Conservation (phyloP, 2,797 vertebrate genomes). For the Gorsachius magnificus region DNA sequence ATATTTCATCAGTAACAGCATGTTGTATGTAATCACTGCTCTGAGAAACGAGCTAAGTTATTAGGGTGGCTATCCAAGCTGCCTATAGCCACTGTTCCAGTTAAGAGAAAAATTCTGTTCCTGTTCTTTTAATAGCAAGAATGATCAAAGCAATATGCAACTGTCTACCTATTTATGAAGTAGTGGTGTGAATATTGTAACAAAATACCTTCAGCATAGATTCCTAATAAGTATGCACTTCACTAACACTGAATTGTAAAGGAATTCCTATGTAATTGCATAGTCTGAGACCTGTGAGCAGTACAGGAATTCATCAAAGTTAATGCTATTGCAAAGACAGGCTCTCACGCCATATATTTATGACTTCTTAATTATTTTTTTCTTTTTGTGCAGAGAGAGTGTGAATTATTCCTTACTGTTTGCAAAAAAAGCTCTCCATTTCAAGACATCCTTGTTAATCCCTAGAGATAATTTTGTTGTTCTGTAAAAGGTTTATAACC, state of each 20-base stretch:
- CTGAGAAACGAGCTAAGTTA: neutral
- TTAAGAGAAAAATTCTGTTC: neutral
- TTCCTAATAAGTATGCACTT: neutral
- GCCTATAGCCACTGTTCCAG: neutral
- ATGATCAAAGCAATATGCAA: neutral
- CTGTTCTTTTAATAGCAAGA: neutral
- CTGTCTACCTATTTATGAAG: neutral
- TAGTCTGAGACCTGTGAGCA: neutral
- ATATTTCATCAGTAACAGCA: neutral
- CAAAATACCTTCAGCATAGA: neutral
- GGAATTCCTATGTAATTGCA: slow-evolving; percentile 34
- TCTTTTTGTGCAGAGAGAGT: neutral
- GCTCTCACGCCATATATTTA: neutral
- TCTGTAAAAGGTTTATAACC: neutral
- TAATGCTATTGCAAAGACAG: neutral
- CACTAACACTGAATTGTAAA: neutral
- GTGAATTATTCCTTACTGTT: neutral
- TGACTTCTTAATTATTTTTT: neutral
- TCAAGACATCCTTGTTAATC: neutral
- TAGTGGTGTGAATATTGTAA: neutral
- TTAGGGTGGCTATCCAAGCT: neutral
- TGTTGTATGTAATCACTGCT: neutral
- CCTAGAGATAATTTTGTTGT: neutral
- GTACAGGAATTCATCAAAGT: neutral
- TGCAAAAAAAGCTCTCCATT: neutral